Conservation (phyloP, 2,797 vertebrate genomes). For the Myoxocephalus aenaeus region DNA sequence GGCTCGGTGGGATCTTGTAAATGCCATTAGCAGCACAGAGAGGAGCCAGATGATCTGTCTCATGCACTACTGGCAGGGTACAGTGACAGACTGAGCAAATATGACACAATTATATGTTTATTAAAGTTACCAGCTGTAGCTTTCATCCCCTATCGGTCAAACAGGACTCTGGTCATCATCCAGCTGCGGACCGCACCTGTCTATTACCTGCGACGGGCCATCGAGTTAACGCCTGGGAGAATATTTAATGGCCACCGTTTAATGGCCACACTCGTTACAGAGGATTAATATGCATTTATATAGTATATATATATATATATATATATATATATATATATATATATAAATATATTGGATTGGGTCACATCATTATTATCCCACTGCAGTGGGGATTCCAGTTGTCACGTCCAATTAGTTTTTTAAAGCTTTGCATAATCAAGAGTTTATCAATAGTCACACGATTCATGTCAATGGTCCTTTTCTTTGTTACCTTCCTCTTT, state of each 20-base stretch:
- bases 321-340: no score
- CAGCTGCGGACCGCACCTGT: not conserved
- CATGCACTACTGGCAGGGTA: not conserved
- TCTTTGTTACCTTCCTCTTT: conserved; percentile 75
- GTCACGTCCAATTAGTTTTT: no score
- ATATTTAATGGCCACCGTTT: no score
- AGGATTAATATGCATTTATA: not conserved
- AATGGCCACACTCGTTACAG: not conserved
- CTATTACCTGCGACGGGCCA: no score
- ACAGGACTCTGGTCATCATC: not conserved
- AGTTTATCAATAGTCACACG: not conserved
- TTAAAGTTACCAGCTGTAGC: not conserved
- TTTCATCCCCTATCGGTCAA: not conserved
- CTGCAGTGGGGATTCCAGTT: no score
- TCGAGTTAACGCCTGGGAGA: not conserved
- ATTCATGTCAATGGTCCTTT: not conserved
- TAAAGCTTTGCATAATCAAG: not conserved
- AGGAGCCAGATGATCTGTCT: not conserved
- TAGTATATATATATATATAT: no score
- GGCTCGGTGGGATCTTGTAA: not conserved
- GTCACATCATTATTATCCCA: not conserved
- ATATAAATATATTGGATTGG: not conserved
- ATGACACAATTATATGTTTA: not conserved
- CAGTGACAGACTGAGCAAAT: not conserved
- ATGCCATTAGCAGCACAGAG: not conserved